Evolutionary conservation across 2,113 vertebrate genomes (phyloP), one percentile per base, ranked within the genome.

Genomic region (Noctilio leporinus): DNA sequence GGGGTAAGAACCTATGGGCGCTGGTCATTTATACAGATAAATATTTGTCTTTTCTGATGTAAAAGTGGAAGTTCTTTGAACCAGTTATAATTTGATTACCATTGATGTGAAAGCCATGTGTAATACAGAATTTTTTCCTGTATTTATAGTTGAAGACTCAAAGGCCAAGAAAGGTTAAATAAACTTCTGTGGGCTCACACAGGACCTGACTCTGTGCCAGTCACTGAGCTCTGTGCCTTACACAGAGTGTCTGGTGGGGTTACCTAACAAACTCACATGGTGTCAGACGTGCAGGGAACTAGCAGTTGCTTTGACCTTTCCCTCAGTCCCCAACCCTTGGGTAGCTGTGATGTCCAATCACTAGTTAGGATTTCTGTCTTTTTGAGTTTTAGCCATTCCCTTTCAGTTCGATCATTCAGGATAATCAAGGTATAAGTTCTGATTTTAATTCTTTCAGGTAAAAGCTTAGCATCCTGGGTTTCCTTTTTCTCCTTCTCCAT

Each of bases 161-260:
- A 65, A 96, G 78, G 40, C 81, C 49, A 86, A n/a, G 26, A 57
- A n/a, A 51, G 16, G 22, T 53, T 72, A 78, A 93, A 62, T 92
- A 38, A 30, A 59, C 20, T 86, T 95, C 28, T 62, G 51, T 70
- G 72, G 19, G 43, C 6, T 88, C 33, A 51, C 15, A 38, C 49
- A 30, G 82, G 55, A 2, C 10, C 28, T 3, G 10, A 43, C 62
- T 53, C 10, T 17, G 5, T 64, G 57, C 5, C 49, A 35, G 33
- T 40, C 81, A 10, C 59, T 19, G 16, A 30, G 4, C 9, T 35
- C 51, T 10, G 20, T 19, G 11, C 5, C 43, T 76, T 62, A 4
- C 20, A 2, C 0, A 33, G 62, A 2, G 0, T 30, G 14, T 69
- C 65, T 22, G n/a, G 53, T 22, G 33, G 0, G 30, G 16, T 38